These are phyloP conservation scores for Trichopria drosophilae DNA, from an alignment of 2,888 invertebrate genomes.

Conservation along the genomic window DNA sequence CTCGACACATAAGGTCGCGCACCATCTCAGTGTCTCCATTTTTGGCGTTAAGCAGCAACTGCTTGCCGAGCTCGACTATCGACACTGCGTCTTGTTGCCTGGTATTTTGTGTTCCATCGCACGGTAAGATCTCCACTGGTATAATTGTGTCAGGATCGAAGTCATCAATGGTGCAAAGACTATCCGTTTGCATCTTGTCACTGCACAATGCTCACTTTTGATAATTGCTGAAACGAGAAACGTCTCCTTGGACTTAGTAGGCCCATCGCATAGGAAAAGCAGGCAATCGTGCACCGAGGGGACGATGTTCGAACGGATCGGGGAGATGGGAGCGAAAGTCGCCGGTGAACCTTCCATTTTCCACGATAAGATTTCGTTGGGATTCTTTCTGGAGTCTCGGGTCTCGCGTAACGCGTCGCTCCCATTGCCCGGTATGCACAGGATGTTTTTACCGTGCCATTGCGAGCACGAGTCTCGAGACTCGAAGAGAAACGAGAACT, in stretches of 20 bases:
- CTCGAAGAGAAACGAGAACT: slow-evolving; percentile 48
- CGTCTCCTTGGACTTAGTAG: too few relatives aligned
- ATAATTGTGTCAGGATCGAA: slow-evolving; percentile 57
- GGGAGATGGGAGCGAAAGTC: neutral
- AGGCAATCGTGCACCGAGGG: neutral
- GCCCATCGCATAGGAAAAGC: slow-evolving; percentile 32
- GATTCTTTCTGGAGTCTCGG: too few relatives aligned
- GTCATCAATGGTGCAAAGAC: slow-evolving; percentile 52
- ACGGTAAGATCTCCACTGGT: slow-evolving; percentile 53
- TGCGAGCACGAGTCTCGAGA: slow-evolving; percentile 21
- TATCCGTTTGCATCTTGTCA: slow-evolving; percentile 54
- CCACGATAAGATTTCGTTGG: too few relatives aligned
- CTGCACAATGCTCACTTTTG: slow-evolving; percentile 33
- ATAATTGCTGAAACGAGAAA: slow-evolving; percentile 41
- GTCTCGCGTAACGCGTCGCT: too few relatives aligned
- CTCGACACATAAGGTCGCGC: slow-evolving; percentile 76
- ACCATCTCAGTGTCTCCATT: slow-evolving; percentile 79
- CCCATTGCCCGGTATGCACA: slow-evolving; percentile 36
- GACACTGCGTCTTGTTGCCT: slow-evolving; percentile 55
- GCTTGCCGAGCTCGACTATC: slow-evolving; percentile 80
- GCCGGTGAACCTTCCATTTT: too few relatives aligned
- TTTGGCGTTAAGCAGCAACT: slow-evolving; percentile 76
- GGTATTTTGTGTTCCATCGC: slow-evolving; percentile 12
- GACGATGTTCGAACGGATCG: neutral
- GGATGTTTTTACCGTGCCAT: slow-evolving; percentile 56